Percentiles rank a stretch among this genome's conserved stretches.
These are phyloP conservation scores for Rana temporaria DNA, from an alignment of 2,113 vertebrate species.

Conservation along the genomic window DNA sequence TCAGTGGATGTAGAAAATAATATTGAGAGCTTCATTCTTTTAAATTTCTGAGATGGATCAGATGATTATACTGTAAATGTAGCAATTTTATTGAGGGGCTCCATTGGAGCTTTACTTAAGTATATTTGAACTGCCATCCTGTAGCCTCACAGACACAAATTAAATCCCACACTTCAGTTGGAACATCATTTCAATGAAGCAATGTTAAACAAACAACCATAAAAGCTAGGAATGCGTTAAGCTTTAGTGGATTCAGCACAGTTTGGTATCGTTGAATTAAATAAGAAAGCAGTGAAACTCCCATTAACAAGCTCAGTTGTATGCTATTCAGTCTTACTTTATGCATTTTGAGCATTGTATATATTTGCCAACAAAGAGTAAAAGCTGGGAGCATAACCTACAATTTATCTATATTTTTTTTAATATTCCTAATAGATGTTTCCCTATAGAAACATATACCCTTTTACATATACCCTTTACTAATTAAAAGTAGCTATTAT, in stretches of 20 bases:
- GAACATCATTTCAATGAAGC: slow-evolving; percentile 40
- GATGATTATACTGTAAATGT: slow-evolving; percentile 52
- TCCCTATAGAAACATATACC: no score
- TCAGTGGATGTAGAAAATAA: slow-evolving; percentile 31
- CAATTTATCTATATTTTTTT: neutral
- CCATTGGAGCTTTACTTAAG: slow-evolving; percentile 38
- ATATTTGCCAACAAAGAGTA: slow-evolving; percentile 1
- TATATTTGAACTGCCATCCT: neutral
- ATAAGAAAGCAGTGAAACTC: slow-evolving; percentile 36
- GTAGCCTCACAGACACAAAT: neutral
- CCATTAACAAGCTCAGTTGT: slow-evolving; percentile 19
- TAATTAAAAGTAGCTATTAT: no score
- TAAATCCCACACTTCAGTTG: neutral
- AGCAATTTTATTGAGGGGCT: slow-evolving; percentile 49
- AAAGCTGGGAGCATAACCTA: neutral
- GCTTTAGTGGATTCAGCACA: slow-evolving; percentile 35
- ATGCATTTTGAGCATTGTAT: slow-evolving; percentile 31
- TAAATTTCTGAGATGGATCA: slow-evolving; percentile 50
- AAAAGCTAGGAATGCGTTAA: slow-evolving; percentile 30
- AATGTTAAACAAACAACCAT: slow-evolving; percentile 39
- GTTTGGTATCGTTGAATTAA: slow-evolving; percentile 19
- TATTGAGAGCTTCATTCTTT: slow-evolving; percentile 16
- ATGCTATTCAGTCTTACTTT: slow-evolving; percentile 23
- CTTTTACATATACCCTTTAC: no score
- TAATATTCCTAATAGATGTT: neutral